Conservation (phyloP, 2,797 vertebrate species). For the Tragelaphus eurycerus region DNA sequence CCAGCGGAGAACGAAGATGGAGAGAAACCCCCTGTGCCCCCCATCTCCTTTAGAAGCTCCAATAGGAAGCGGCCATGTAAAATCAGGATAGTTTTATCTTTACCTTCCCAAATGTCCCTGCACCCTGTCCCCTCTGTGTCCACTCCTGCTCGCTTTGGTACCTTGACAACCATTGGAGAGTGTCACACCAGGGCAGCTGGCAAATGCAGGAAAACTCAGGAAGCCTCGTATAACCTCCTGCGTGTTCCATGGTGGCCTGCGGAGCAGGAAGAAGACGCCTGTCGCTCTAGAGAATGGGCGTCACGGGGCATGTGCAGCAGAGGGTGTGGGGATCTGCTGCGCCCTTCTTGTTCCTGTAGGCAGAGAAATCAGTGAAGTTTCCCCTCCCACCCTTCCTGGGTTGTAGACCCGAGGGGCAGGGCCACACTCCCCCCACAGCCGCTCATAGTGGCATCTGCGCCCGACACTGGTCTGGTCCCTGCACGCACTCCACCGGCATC, state of each 20-base stretch:
- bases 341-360: neutral
- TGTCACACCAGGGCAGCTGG: neutral
- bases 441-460: neutral
- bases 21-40: neutral
- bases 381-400: rapidly evolving
- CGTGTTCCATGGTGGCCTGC: rapidly evolving
- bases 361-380: neutral
- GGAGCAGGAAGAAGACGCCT: neutral
- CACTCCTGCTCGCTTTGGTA: neutral
- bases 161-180: neutral
- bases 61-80: neutral
- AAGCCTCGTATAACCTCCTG: rapidly evolving
- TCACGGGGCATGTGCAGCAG: rapidly evolving
- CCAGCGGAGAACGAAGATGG: neutral
- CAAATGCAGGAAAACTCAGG: neutral
- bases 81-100: neutral
- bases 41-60: neutral
- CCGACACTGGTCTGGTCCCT: neutral
- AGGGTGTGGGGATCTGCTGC: neutral
- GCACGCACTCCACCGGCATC: rapidly evolving
- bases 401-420: neutral
- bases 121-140: neutral
- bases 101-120: neutral
- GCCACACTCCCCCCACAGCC: neutral
- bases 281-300: neutral